Evolutionary conservation across 2,113 vertebrate genomes (phyloP).

Genomic region (Porphyrio hochstetteri): DNA sequence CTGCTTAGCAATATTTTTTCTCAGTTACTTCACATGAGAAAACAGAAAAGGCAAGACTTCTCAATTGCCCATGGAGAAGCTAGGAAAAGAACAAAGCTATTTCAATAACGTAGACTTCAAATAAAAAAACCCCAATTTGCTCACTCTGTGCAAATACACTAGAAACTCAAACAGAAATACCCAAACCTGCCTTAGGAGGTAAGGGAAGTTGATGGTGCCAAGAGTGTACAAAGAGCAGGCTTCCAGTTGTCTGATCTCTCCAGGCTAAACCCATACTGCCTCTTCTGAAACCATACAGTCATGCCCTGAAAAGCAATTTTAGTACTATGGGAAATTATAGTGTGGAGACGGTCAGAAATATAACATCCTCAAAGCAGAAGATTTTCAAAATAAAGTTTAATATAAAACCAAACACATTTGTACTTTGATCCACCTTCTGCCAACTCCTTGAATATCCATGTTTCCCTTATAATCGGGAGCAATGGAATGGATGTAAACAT

Average conservation of each 20-base stretch:
- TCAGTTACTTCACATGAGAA: neutral
- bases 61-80: neutral
- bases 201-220: neutral
- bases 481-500: neutral
- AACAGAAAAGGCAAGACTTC: neutral
- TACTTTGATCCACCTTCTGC: neutral
- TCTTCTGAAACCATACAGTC: neutral
- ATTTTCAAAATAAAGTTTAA: neutral
- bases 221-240: neutral
- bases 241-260: neutral
- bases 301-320: neutral
- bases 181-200: neutral
- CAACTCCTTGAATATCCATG: neutral
- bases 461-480: neutral
- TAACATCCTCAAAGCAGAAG: neutral
- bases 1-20: neutral
- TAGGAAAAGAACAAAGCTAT: neutral
- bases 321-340: neutral
- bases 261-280: neutral
- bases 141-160: neutral
- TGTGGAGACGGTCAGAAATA: neutral
- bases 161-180: neutral
- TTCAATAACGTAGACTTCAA: neutral
- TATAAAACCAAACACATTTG: neutral
- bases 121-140: neutral